Conservation (phyloP, 2,113 vertebrate species). For the Artemisiospiza belli region DNA sequence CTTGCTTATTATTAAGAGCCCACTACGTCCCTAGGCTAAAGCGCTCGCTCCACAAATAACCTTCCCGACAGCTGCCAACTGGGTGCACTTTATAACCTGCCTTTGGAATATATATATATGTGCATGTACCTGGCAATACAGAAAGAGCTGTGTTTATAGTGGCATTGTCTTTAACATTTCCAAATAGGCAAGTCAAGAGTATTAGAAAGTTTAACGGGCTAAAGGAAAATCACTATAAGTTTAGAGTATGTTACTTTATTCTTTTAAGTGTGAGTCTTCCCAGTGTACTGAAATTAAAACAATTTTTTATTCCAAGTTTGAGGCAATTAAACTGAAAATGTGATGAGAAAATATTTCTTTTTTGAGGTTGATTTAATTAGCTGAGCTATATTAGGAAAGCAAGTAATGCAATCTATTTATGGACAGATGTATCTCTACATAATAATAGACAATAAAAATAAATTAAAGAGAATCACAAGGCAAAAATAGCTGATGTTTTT, state of each 20-base stretch:
- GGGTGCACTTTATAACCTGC: constrained; percentile 58
- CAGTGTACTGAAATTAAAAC: constrained; percentile 42
- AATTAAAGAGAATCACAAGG: constrained; percentile 18
- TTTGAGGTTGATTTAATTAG: constrained; percentile 65
- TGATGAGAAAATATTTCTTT: constrained; percentile 64
- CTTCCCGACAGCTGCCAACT: constrained; percentile 49
- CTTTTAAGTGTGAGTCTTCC: constrained; percentile 40
- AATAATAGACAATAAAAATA: constrained; percentile 48
- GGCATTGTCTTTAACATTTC: constrained; percentile 23
- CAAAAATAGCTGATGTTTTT: constrained; percentile 21
- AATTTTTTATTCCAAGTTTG: constrained; percentile 14
- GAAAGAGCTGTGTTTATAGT: constrained; percentile 50
- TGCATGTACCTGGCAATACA: neutral
- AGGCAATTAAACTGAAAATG: constrained; percentile 37
- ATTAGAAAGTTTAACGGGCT: constrained; percentile 34
- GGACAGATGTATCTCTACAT: neutral
- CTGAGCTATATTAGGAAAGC: constrained; percentile 16
- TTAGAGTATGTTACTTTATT: constrained; percentile 61
- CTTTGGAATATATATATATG: constrained; percentile 18
- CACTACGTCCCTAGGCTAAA: constrained; percentile 65
- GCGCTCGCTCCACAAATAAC: constrained; percentile 25
- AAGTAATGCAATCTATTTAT: constrained; percentile 29
- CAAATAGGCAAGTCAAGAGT: constrained; percentile 42
- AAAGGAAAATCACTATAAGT: constrained; percentile 7
- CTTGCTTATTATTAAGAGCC: constrained; percentile 72